Evolutionary conservation across 2,888 invertebrate species (phyloP).

Genomic region (Metacarcinus magister): DNA sequence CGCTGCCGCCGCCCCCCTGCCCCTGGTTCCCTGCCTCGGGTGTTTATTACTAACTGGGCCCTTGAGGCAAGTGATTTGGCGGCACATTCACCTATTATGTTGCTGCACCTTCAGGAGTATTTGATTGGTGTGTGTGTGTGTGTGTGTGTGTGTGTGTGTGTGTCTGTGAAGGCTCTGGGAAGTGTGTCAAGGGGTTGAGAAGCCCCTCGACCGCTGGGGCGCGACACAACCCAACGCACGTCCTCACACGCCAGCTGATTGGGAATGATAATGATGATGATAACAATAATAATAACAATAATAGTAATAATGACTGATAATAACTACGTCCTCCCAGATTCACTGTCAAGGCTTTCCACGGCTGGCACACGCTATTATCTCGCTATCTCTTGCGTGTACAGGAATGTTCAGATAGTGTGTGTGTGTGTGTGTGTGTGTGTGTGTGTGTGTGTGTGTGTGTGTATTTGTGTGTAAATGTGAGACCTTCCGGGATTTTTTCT

Average conservation of each 20-base stretch:
- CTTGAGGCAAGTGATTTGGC: neutral
- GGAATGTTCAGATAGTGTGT: neutral
- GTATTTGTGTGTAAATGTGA: neutral
- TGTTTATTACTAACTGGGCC: neutral
- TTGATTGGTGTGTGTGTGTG: conserved; percentile 43
- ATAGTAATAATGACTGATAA: neutral
- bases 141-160: conserved; percentile 53
- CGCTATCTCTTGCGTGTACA: conserved; percentile 1
- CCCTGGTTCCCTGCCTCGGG: neutral
- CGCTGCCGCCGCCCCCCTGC: neutral
- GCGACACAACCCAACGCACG: neutral
- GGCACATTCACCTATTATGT: neutral
- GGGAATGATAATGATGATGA: neutral
- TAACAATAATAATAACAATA: neutral
- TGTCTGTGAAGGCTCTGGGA: neutral
- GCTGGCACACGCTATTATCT: neutral
- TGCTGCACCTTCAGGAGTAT: neutral
- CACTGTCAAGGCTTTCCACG: neutral
- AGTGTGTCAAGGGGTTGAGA: conserved; percentile 49
- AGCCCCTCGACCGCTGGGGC: neutral
- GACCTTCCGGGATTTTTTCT: neutral
- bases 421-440: neutral
- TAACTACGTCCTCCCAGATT: conserved; percentile 1
- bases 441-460: neutral
- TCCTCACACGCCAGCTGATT: neutral